These are phyloP conservation scores for Corythornis leucogaster DNA, from an alignment of 2,797 vertebrate genomes.

Conservation along the genomic window DNA sequence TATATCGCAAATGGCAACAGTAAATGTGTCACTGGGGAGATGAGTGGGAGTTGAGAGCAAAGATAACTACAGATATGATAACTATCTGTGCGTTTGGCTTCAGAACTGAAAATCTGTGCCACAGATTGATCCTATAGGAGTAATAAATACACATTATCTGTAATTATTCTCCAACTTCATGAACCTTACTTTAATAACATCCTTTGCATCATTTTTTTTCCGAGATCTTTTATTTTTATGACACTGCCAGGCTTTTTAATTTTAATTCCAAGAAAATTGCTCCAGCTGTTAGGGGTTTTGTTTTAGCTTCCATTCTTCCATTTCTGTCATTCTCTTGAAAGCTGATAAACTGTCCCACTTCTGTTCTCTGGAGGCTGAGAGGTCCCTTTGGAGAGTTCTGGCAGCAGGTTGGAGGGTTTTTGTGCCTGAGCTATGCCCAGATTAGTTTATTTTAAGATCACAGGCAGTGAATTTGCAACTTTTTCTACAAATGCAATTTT, in stretches of 20 bases:
- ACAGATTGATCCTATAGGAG: slow-evolving; percentile 65
- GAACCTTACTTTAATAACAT: slow-evolving; percentile 70
- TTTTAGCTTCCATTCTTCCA: slow-evolving; percentile 6
- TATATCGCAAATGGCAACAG: slow-evolving; percentile 47
- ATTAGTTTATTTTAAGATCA: not conserved
- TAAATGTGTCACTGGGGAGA: slow-evolving; percentile 48
- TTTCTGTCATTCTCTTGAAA: not conserved
- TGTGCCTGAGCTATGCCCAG: not conserved
- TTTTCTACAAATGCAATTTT: not conserved
- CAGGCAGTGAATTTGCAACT: not conserved
- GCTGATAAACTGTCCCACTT: not conserved
- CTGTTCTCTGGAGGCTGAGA: not conserved
- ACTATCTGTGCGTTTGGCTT: slow-evolving; percentile 61
- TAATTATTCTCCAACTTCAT: slow-evolving; percentile 76
- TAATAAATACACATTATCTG: slow-evolving; percentile 76
- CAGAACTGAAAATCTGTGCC: slow-evolving; percentile 45
- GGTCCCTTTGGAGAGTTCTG: not conserved
- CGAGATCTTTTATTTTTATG: slow-evolving; percentile 17
- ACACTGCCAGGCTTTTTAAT: slow-evolving; percentile 25
- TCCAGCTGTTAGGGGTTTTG: slow-evolving; percentile 49
- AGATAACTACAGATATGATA: slow-evolving; percentile 58
- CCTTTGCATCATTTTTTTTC: not conserved
- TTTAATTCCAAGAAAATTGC: slow-evolving; percentile 58
- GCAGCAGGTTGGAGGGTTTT: not conserved
- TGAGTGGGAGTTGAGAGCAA: slow-evolving; percentile 38